Evolutionary conservation across 1,140 invertebrate genomes (phyloP).

Genomic region (Halictus rubicundus): DNA sequence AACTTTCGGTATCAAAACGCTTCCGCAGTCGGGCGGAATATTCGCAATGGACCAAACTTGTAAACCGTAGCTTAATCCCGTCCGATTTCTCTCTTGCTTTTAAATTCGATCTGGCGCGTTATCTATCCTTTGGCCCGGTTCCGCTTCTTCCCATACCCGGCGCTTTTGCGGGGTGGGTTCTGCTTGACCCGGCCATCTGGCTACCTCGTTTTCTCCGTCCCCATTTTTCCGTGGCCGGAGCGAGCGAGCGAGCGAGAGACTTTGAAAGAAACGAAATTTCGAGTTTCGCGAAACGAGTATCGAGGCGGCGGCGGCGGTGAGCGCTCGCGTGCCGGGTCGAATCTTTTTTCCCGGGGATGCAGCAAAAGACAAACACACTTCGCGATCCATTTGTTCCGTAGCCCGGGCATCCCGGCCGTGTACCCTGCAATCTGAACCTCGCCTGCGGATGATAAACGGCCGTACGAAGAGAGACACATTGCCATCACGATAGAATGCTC

Average conservation of each 20-base stretch:
- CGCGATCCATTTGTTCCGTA: conserved; percentile 60
- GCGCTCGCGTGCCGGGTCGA: neutral
- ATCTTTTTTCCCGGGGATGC: conserved; percentile 2
- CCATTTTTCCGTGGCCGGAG: no score
- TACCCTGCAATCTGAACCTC: conserved; percentile 47
- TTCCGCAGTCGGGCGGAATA: conserved; percentile 22
- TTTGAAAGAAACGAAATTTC: conserved; percentile 9
- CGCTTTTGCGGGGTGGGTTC: no score
- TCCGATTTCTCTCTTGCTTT: conserved; percentile 12
- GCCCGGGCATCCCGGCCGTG: conserved; percentile 23
- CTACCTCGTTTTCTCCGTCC: neutral
- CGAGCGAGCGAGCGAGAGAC: no score
- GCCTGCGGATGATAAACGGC: conserved; percentile 67
- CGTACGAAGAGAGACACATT: conserved; percentile 69
- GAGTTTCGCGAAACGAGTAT: neutral
- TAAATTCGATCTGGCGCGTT: neutral
- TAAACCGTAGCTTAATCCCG: conserved; percentile 25
- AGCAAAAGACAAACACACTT: conserved; percentile 50
- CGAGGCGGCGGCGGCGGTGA: no score
- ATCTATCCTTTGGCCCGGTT: neutral
- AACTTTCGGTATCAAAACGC: conserved; percentile 39
- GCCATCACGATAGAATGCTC: conserved; percentile 68
- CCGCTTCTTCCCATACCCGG: neutral
- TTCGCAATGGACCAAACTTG: conserved; percentile 27
- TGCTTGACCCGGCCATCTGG: neutral